Evolutionary conservation across 2,888 invertebrate genomes (phyloP).

Genomic region (Alloplasta piceator): DNA sequence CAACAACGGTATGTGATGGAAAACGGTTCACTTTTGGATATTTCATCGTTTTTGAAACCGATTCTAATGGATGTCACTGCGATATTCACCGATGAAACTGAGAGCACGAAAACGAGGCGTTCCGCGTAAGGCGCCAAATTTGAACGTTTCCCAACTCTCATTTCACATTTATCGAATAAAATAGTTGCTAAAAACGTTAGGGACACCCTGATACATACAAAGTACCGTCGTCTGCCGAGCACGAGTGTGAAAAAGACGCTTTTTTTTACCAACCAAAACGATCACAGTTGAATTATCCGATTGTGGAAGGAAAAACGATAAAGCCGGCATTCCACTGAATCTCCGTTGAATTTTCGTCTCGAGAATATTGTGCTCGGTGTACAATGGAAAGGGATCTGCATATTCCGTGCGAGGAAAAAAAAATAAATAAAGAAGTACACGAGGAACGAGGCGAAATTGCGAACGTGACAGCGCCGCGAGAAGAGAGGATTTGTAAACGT

Average conservation of each 20-base stretch:
- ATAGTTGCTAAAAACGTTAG: too few relatives aligned
- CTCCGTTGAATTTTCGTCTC: conserved; percentile 18
- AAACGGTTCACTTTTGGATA: not conserved
- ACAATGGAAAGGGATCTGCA: conserved; percentile 9
- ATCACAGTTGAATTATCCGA: not conserved
- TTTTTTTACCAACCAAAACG: not conserved
- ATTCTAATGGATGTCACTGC: conserved; percentile 1
- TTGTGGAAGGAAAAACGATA: not conserved
- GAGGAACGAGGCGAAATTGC: conserved; percentile 37
- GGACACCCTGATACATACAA: too few relatives aligned
- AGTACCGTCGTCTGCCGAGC: too few relatives aligned
- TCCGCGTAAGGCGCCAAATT: not conserved
- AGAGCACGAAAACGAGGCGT: not conserved
- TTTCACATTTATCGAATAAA: not conserved
- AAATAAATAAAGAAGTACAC: conserved; percentile 7
- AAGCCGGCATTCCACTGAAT: not conserved
- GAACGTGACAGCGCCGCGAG: conserved; percentile 47
- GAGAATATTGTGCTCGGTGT: conserved; percentile 23
- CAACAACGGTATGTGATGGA: not conserved
- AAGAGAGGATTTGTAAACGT: conserved; percentile 47
- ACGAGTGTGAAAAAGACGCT: not conserved
- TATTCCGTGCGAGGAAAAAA: not conserved
- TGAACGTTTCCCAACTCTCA: not conserved
- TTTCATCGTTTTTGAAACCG: not conserved
- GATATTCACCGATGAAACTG: not conserved